Evolutionary conservation across 2,797 vertebrate species (phyloP).

Genomic region (Gallirallus australis): DNA sequence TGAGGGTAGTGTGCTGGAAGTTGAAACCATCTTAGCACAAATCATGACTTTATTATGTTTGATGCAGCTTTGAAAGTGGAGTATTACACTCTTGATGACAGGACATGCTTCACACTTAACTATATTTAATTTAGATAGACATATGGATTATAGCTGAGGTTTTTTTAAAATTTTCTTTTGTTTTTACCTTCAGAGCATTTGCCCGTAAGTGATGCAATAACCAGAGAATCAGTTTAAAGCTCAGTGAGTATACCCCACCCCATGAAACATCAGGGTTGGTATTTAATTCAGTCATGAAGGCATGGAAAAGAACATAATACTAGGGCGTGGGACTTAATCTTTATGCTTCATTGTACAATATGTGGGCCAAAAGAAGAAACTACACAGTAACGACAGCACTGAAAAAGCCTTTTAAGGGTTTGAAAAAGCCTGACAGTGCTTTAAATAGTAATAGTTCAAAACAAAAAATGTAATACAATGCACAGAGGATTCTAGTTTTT

Average conservation of each 20-base stretch:
- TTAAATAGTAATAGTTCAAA: conserved; percentile 25
- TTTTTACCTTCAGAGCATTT: neutral
- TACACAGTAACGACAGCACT: conserved; percentile 29
- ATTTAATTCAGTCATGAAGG: conserved; percentile 47
- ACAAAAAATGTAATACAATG: neutral
- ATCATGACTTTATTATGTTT: neutral
- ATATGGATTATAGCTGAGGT: neutral
- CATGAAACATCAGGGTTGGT: conserved; percentile 27
- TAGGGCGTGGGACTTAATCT: conserved; percentile 23
- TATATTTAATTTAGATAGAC: neutral
- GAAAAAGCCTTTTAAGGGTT: conserved; percentile 29
- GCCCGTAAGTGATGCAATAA: neutral
- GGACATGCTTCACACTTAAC: neutral
- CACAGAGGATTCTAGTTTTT: neutral
- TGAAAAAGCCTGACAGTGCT: conserved; percentile 21
- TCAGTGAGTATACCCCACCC: conserved; percentile 7
- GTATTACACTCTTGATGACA: neutral
- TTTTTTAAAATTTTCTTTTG: neutral
- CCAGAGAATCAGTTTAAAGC: conserved; percentile 9
- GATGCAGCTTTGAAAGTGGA: neutral
- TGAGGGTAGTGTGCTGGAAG: neutral
- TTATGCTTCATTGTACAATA: conserved; percentile 39
- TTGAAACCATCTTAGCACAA: neutral
- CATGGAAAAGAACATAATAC: conserved; percentile 39
- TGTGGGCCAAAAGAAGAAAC: conserved; percentile 43